Evolutionary conservation across 2,888 invertebrate species (phyloP), one percentile per base, ranked within the genome.

Genomic region (Muscina levida): DNA sequence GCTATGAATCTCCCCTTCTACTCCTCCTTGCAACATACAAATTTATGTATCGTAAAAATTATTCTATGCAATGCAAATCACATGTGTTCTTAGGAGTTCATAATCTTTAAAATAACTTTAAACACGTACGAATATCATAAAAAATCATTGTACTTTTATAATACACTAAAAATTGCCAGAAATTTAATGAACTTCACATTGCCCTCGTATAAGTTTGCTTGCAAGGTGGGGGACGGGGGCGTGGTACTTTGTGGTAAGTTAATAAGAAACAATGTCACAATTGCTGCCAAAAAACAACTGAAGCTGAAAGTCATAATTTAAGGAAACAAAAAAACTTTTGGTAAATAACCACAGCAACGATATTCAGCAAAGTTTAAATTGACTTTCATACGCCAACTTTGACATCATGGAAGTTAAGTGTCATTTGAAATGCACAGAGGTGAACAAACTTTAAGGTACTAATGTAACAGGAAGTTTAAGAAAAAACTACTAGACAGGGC

Each of bases 61-160:
- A 13, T 17, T 53, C 24, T 6, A 13, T 24, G 4, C 13, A 15
- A 53, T 24, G 53, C 11, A 53, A 53, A 48, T 22, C 2, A 13
- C 31, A 2, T 22, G 2, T 17, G 22, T 22, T 22, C 19, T 10
- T 48, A 19, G 17, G 48, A 1, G 53, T 13, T 53, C 24, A 53
- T 53, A 46, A 26, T 65, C 26, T 67, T 53, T 37, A 65, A 19
- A 70, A 3, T 39, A 70, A 57, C 26, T 74, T 67, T 46, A 37
- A 74, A 59, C 71, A 67, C 71, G 71, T 71, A 71, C 44, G 71
- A 71, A 59, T 37, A 53, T 26, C 72, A 65, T 74, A 79, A 79
- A 74, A 72, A 71, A 22, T 22, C 24, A 22, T 22, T 53, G 19
- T 37, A 59, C 31, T 37, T 59, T 19, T 59, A 17, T 59, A 39